Conservation (phyloP, 1,140 invertebrate species). For the Ceratina calcarata region DNA sequence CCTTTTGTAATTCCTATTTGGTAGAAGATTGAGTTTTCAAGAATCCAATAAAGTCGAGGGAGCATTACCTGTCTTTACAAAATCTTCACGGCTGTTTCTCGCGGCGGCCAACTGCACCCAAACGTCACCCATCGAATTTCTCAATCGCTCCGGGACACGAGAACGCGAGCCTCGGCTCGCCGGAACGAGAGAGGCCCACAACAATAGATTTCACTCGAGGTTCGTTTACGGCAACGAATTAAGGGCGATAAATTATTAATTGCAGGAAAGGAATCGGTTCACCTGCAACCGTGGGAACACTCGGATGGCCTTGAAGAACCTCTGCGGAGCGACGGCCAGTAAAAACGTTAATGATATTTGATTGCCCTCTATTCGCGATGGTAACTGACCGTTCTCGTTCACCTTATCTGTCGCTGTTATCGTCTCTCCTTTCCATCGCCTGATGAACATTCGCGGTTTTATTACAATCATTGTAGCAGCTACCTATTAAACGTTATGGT, state of each 20-base stretch:
- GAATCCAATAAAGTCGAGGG: no score
- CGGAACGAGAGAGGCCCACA: neutral
- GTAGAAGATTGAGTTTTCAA: no score
- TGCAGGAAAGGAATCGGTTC: conserved; percentile 68
- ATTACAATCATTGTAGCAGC: neutral
- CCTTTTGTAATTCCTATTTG: no score
- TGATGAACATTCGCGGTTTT: neutral
- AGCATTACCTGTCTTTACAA: no score
- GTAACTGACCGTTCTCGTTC: conserved; percentile 69
- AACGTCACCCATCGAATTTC: conserved; percentile 2
- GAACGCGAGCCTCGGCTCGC: neutral
- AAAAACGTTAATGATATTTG: conserved; percentile 79
- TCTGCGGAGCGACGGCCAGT: conserved; percentile 61
- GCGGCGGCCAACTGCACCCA: neutral
- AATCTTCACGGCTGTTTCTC: neutral
- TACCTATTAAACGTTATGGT: conserved; percentile 39
- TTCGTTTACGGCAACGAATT: conserved; percentile 57
- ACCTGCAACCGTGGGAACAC: conserved; percentile 62
- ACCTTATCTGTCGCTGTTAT: conserved; percentile 67
- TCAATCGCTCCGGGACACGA: neutral
- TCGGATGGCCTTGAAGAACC: conserved; percentile 33
- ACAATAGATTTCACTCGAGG: conserved; percentile 43
- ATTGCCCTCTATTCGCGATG: conserved; percentile 77
- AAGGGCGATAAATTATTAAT: conserved; percentile 62
- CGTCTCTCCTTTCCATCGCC: conserved; percentile 62